Base-by-base conservation (phyloP, 2,797 vertebrate genomes). In the Ficedula albicollis region DNA sequence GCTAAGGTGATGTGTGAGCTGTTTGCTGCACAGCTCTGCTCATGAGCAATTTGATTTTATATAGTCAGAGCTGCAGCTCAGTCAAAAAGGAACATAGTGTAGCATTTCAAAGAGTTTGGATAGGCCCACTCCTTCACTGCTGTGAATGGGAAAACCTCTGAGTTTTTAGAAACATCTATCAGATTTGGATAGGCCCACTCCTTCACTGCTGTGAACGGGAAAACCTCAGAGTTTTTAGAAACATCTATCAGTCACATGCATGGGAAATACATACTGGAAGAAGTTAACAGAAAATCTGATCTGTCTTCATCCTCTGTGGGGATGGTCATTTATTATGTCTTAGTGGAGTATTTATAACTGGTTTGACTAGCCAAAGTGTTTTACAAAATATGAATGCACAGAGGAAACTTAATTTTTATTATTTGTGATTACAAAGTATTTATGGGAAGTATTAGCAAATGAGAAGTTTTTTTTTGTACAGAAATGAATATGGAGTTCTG, bases 11-110 rank as follows among this genome's bases (percentile, higher is more conserved):
- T 0, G 0, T 38, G 32, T 44, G 58, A 85, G 13, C 22, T 82
- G 12, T 83, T 46, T 44, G 34, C 27, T 1, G 0, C 15, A 5
- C 1, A 1, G 32, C 32, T 68, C 34, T 5, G 3, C 25, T 66
- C 10, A 2, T 18, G 30, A 62, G 9, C 6, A 29, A 2, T 92
- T 55, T 73, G 32, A 11, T 38, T 84, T 11, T 23, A 12, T 38
- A 6, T 2, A 34, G 26, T 55, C 29, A 38, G 29, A 55, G 15
- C 29, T 84, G 25, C 59, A 73, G 44, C 38, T 41, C 41, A 38
- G 19, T n/a, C 54, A 54, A 15, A 23, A 29, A 55, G 6, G 13
- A 68, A 13, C 5, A 3, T 11, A 19, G 1, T 10, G 8, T 1
- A 32, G 11, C 15, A 60, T 80, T 88, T 90, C 52, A 48, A 41